Evolutionary conservation across 1,140 invertebrate genomes (phyloP).

Genomic region (Bombus pascuorum): DNA sequence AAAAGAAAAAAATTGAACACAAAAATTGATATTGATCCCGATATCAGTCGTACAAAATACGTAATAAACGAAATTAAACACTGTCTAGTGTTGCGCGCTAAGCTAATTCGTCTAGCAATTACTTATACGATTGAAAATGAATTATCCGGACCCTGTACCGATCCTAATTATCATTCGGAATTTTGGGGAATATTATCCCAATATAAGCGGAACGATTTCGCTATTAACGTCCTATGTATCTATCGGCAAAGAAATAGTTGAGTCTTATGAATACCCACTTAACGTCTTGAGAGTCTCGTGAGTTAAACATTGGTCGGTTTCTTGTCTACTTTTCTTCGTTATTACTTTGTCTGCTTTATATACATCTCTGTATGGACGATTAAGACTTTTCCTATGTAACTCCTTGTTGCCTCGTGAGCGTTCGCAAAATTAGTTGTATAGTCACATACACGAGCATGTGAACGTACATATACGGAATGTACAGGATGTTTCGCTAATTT

Average conservation of each 20-base stretch:
- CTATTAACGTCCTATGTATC: neutral
- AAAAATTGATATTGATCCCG: neutral
- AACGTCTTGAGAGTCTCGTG: constrained; percentile 41
- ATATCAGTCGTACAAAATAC: neutral
- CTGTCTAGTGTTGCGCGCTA: neutral
- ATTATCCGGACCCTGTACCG: neutral
- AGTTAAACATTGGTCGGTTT: constrained; percentile 64
- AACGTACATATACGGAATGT: neutral
- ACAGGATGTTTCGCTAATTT: neutral
- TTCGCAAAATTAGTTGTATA: constrained; percentile 21
- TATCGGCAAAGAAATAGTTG: constrained; percentile 19
- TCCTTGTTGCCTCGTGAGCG: constrained; percentile 1
- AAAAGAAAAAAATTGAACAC: neutral
- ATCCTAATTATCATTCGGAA: neutral
- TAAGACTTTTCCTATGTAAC: constrained; percentile 35
- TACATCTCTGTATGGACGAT: constrained; percentile 35
- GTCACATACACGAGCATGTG: constrained; percentile 18
- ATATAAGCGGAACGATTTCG: neutral
- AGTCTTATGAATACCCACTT: constrained; percentile 14
- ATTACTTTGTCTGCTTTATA: constrained; percentile 30
- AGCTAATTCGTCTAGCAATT: neutral
- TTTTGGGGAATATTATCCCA: neutral
- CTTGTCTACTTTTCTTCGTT: constrained; percentile 46
- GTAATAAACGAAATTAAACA: constrained; percentile 16
- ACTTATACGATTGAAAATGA: neutral